Evolutionary conservation across 2,888 invertebrate species (phyloP).

Genomic region (Doris montereyensis): DNA sequence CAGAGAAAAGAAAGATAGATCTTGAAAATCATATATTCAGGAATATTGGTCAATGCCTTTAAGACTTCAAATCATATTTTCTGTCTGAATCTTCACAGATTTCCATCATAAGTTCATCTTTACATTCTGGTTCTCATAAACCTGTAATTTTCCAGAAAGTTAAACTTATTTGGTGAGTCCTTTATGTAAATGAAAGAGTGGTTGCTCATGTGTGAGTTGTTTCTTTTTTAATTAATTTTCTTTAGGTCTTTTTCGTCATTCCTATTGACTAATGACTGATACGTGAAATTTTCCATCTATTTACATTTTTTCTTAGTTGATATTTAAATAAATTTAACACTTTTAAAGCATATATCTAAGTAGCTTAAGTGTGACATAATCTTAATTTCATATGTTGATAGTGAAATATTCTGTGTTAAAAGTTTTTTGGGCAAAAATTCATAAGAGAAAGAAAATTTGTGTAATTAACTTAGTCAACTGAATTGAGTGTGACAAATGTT

Average conservation of each 20-base stretch:
- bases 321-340: neutral
- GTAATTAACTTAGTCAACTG: no score
- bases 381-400: no score
- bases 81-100: constrained; percentile 8
- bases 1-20: no score
- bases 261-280: neutral
- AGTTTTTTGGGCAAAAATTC: no score
- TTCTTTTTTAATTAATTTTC: neutral
- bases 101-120: constrained; percentile 27
- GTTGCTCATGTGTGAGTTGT: neutral
- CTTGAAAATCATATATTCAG: no score
- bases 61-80: no score
- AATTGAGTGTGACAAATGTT: no score
- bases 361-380: no score
- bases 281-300: neutral
- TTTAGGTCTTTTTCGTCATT: neutral
- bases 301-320: neutral
- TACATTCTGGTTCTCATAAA: constrained; percentile 34
- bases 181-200: neutral
- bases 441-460: no score
- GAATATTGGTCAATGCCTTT: no score
- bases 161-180: constrained; percentile 34
- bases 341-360: no score
- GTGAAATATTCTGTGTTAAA: no score
- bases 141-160: constrained; percentile 35